phyloP scores from a whole-genome alignment of 2,888 invertebrate species.

The Brachycybe producta region DNA sequence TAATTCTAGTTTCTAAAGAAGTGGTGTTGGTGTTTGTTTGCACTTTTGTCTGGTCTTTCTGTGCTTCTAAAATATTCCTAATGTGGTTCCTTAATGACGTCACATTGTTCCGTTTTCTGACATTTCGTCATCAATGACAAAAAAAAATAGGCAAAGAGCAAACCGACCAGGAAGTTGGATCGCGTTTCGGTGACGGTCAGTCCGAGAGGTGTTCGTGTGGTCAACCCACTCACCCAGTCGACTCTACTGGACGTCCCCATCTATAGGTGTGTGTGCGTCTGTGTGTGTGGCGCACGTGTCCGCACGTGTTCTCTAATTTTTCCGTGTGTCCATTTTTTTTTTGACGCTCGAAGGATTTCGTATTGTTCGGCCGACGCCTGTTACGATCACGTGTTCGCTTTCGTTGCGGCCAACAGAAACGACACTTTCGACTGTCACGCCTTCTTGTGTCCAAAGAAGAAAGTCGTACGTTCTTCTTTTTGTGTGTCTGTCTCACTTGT shows the following conservation, averaged over 20 bases:
- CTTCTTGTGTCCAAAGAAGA: constrained; percentile 67
- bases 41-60: not conserved
- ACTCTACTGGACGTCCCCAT: constrained; percentile 65
- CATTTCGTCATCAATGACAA: too few species aligned
- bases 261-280: constrained; percentile 49
- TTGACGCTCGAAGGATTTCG: constrained; percentile 54
- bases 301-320: not conserved
- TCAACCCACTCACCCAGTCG: constrained; percentile 54
- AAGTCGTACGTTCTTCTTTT: constrained; percentile 50
- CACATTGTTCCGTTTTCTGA: too few species aligned
- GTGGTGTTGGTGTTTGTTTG: too few species aligned
- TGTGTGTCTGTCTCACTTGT: not conserved
- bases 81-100: too few species aligned
- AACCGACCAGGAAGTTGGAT: constrained; percentile 44
- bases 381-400: constrained; percentile 74
- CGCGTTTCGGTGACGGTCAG: constrained; percentile 60
- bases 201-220: constrained; percentile 60
- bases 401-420: constrained; percentile 54
- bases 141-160: too few species aligned
- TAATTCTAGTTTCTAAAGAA: too few species aligned
- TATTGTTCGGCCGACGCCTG: constrained; percentile 79
- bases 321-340: constrained; percentile 3
- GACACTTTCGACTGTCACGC: constrained; percentile 76
- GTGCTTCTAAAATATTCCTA: too few species aligned
- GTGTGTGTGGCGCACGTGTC: not conserved